Conservation (phyloP, 2,797 vertebrate species). For the Mus caroli region DNA sequence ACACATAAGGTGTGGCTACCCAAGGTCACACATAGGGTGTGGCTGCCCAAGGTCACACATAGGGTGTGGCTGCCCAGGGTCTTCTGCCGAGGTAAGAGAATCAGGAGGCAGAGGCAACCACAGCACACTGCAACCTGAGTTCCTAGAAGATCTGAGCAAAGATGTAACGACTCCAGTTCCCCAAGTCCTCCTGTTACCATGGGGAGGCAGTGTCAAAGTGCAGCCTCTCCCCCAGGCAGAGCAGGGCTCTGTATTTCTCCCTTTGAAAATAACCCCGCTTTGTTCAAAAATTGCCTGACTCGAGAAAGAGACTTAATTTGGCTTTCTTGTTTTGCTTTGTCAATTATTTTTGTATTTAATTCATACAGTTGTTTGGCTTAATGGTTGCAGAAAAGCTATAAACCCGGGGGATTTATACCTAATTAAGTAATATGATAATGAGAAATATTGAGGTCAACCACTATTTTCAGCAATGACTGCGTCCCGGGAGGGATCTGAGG, state of each 20-base stretch:
- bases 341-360: not conserved
- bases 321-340: not conserved
- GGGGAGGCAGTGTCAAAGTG: not conserved
- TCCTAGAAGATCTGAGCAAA: not conserved
- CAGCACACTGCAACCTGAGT: fast-evolving
- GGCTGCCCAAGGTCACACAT: not conserved
- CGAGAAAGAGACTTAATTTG: too few relatives aligned
- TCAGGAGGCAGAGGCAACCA: not conserved
- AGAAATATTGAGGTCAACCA: not conserved
- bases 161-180: fast-evolving
- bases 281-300: fast-evolving
- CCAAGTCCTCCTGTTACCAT: fast-evolving
- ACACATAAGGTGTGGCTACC: too few relatives aligned
- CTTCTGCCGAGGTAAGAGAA: fast-evolving
- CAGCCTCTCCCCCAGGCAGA: fast-evolving
- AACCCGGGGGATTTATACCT: constrained; percentile 17
- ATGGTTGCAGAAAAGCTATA: not conserved
- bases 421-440: not conserved
- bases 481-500: fast-evolving
- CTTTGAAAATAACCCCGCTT: fast-evolving
- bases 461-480: not conserved
- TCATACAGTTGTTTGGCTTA: not conserved
- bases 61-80: not conserved
- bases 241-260: fast-evolving
- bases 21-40: too few relatives aligned